Evolutionary conservation across 2,113 vertebrate species (phyloP).

Genomic region (Brevimyrus niger): DNA sequence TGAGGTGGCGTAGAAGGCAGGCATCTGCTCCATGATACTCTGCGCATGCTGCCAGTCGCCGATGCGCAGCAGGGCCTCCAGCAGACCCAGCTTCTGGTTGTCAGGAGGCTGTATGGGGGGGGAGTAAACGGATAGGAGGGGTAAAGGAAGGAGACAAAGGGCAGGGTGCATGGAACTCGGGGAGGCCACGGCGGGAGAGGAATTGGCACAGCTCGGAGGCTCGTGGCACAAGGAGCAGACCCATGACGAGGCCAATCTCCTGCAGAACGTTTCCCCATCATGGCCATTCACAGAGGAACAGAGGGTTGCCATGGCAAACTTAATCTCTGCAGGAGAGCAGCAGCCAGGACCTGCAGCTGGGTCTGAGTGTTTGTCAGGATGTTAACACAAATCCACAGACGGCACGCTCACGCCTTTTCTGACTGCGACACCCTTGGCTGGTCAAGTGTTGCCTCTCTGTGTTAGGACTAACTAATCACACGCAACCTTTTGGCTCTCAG

Average conservation of each 20-base stretch:
- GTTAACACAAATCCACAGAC: background rate
- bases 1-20: constrained; percentile 85
- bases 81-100: constrained; percentile 92
- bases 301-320: constrained; percentile 17
- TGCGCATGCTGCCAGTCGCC: constrained; percentile 96
- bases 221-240: background rate
- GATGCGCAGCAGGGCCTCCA: constrained; percentile 89
- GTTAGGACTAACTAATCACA: background rate
- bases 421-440: background rate
- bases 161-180: background rate
- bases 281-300: background rate
- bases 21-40: constrained; percentile 97
- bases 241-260: background rate
- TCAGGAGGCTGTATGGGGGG: constrained; percentile 75
- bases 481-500: background rate
- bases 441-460: background rate
- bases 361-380: background rate
- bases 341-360: background rate
- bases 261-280: background rate
- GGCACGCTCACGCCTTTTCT: background rate
- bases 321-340: background rate
- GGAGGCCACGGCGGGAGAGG: background rate
- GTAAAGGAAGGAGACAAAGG: background rate
- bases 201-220: background rate
- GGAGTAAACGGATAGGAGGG: background rate